A percentile compares a stretch with the other conserved stretches of the same genome.
phyloP scores from a whole-genome alignment of 2,113 vertebrate genomes.

The Pseudorectes ferrugineus region DNA sequence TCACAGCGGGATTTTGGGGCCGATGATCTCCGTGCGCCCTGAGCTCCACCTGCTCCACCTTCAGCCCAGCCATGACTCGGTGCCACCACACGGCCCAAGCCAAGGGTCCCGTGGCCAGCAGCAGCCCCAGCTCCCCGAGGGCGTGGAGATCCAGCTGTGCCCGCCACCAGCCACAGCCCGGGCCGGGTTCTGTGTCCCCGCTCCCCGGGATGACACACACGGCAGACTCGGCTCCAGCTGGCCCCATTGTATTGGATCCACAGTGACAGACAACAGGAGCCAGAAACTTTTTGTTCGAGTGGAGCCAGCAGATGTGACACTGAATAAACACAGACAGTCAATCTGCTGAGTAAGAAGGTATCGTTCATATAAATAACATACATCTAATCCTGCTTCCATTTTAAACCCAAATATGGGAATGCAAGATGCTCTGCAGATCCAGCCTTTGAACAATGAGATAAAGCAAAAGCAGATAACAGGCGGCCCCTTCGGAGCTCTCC shows the following conservation, averaged over 20 bases:
- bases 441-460: background rate
- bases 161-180: background rate
- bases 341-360: slow-evolving; percentile 67
- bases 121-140: background rate
- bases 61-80: accelerated
- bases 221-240: slow-evolving; percentile 58
- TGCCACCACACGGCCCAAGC: accelerated
- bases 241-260: slow-evolving; percentile 58
- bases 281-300: slow-evolving; percentile 62
- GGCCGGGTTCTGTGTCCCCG: accelerated
- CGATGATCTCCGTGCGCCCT: accelerated
- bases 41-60: accelerated
- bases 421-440: slow-evolving; percentile 52
- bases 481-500: background rate
- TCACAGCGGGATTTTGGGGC: accelerated
- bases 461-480: background rate
- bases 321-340: slow-evolving; percentile 65
- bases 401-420: slow-evolving; percentile 57
- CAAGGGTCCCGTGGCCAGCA: background rate
- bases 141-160: background rate
- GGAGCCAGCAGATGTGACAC: slow-evolving; percentile 61
- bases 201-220: background rate
- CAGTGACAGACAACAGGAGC: slow-evolving; percentile 55
- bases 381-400: slow-evolving; percentile 58
- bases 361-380: slow-evolving; percentile 60